phyloP scores from a whole-genome alignment of 2,797 vertebrate species.

The Lindbergichthys nudifrons region DNA sequence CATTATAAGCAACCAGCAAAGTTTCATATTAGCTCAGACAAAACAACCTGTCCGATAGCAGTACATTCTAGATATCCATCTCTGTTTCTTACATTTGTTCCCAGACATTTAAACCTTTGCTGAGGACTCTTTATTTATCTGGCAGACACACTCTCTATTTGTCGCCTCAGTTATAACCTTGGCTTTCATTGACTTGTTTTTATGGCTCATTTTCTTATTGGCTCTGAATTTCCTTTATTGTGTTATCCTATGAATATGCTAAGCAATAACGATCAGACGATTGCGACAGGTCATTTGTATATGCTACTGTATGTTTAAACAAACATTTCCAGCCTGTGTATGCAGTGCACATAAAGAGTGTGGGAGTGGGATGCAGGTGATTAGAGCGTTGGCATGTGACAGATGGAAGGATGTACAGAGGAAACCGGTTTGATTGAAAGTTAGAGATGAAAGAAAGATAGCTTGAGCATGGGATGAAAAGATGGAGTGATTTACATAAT shows the following conservation, averaged over 20 bases:
- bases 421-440: slow-evolving; percentile 47
- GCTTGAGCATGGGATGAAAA: slow-evolving; percentile 25
- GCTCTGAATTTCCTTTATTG: no score
- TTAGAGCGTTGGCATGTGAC: slow-evolving; percentile 35
- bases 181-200: no score
- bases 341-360: slow-evolving; percentile 10
- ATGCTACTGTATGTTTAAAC: slow-evolving; percentile 6
- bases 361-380: slow-evolving; percentile 24
- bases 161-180: neutral
- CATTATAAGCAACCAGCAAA: neutral
- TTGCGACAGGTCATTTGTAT: no score
- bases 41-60: neutral
- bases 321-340: slow-evolving; percentile 6
- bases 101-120: neutral
- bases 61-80: no score
- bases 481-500: slow-evolving; percentile 53
- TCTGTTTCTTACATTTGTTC: no score
- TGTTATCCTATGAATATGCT: no score
- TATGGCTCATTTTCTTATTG: no score
- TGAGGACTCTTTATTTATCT: no score
- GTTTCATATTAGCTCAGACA: neutral
- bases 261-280: no score
- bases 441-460: slow-evolving; percentile 20
- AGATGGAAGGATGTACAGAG: slow-evolving; percentile 32
- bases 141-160: neutral